These are phyloP conservation scores for Pandion haliaetus DNA, from an alignment of 2,113 vertebrate species.

Conservation along the genomic window DNA sequence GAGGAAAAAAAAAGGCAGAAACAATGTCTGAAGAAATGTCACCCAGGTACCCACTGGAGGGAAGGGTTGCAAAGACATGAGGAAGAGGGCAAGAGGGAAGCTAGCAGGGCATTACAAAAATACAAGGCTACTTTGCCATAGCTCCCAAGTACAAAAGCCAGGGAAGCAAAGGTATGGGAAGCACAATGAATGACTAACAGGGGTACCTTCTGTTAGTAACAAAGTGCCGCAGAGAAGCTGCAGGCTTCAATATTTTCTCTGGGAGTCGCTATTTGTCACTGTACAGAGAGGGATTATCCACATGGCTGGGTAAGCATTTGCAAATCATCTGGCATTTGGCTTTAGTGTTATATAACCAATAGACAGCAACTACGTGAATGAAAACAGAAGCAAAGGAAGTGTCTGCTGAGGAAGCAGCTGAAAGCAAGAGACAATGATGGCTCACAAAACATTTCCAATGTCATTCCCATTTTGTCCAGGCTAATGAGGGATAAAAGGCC, in stretches of 20 bases:
- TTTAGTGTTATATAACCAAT: not conserved
- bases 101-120: not conserved
- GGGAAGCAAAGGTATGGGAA: not conserved
- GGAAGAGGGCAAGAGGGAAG: not conserved
- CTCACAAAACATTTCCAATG: not conserved
- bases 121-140: not conserved
- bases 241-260: not conserved
- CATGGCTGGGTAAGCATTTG: not conserved
- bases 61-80: not conserved
- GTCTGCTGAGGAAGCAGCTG: not conserved
- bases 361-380: conserved; percentile 12
- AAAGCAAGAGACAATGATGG: not conserved
- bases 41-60: not conserved
- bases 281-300: not conserved
- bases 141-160: not conserved
- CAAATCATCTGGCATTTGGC: conserved; percentile 17
- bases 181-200: not conserved
- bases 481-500: not conserved
- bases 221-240: not conserved
- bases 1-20: not conserved
- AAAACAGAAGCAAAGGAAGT: conserved; percentile 29
- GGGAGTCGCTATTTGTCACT: not conserved
- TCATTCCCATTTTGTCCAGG: not conserved
- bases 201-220: not conserved
- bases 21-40: not conserved